These are phyloP conservation scores for Miichthys miiuy DNA, from an alignment of 2,797 vertebrate genomes.

Conservation along the genomic window DNA sequence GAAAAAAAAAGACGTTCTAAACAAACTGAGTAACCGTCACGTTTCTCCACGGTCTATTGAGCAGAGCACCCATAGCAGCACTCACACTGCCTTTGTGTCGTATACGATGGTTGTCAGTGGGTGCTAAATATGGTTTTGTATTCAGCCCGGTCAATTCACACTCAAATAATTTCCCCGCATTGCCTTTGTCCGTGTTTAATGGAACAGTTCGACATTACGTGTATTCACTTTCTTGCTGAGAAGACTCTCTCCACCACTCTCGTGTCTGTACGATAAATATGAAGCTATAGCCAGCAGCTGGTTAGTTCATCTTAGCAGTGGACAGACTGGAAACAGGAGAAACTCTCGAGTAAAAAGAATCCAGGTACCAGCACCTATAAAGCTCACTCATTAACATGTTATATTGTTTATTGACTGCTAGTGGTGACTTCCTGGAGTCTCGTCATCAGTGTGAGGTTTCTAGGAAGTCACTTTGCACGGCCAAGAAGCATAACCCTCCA, in stretches of 20 bases:
- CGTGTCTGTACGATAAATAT: background rate
- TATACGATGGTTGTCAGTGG: constrained; percentile 16
- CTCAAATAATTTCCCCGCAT: background rate
- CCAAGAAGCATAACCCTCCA: background rate
- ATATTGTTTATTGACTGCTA: background rate
- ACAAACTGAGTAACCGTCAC: constrained; percentile 28
- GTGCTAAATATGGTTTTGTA: constrained; percentile 30
- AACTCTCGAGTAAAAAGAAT: background rate
- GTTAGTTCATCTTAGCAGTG: background rate
- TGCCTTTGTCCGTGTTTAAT: background rate
- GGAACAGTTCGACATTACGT: background rate
- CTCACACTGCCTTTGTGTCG: constrained; percentile 32
- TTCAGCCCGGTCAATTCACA: constrained; percentile 3
- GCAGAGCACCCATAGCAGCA: constrained; percentile 26
- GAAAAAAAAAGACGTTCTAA: constrained; percentile 27
- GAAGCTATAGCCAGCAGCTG: background rate
- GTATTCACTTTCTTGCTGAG: background rate
- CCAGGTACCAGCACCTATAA: background rate
- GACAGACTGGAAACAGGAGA: background rate
- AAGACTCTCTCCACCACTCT: background rate
- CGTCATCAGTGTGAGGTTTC: background rate
- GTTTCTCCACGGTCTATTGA: constrained; percentile 8
- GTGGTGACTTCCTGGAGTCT: no score
- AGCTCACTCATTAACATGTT: background rate
- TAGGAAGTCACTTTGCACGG: background rate